Conservation (phyloP, 2,113 vertebrate genomes). For the Salvelinus sp. region DNA sequence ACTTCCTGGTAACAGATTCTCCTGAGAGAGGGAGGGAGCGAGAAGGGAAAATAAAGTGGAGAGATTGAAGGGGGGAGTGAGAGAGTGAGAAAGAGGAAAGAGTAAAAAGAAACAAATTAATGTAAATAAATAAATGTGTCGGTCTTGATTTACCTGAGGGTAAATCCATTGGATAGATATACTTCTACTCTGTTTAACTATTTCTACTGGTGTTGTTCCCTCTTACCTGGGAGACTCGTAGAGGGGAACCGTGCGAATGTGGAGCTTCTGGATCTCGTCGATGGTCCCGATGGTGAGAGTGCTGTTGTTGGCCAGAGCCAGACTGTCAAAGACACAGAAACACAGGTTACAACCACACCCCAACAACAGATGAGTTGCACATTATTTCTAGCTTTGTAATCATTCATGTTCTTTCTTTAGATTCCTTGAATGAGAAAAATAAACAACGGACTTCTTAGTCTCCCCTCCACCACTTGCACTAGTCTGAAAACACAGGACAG, state of each 20-base stretch:
- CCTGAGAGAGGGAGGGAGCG: constrained; percentile 62
- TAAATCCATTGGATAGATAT: too few species aligned
- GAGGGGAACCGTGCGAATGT: constrained; percentile 95
- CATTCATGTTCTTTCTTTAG: too few species aligned
- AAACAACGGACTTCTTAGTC: too few species aligned
- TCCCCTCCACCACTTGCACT: too few species aligned
- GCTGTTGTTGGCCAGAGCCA: constrained; percentile 97
- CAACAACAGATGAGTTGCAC: neutral
- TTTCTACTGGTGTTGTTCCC: neutral
- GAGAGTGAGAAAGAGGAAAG: neutral
- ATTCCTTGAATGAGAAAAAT: too few species aligned
- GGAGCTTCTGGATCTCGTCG: constrained; percentile 97
- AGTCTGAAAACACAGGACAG: too few species aligned
- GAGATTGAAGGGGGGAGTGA: neutral
- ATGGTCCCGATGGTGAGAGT: constrained; percentile 98
- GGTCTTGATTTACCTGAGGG: too few species aligned
- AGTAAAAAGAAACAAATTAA: neutral
- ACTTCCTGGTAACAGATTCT: constrained; percentile 98
- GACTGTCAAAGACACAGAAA: constrained; percentile 58
- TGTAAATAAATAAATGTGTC: neutral
- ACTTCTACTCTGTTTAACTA: neutral
- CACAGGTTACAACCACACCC: neutral
- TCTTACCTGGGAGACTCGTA: constrained; percentile 93
- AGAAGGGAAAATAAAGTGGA: neutral
- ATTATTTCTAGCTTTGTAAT: too few species aligned